Evolutionary conservation across 1,140 invertebrate genomes (phyloP).

Genomic region (Riptortus pedestris): DNA sequence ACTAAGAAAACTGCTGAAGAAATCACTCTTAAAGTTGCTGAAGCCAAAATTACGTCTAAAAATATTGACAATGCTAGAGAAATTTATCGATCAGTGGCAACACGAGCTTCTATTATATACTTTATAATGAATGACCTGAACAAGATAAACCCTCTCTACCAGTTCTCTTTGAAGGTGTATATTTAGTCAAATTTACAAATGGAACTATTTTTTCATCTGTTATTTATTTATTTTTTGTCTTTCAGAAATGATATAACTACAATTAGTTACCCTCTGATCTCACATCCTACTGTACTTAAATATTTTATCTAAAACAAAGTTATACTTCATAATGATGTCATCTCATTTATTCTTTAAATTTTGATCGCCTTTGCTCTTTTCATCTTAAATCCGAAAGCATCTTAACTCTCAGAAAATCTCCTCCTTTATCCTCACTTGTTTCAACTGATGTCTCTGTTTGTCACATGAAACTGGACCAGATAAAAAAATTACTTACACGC

Average conservation of each 20-base stretch:
- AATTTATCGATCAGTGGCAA: constrained; percentile 73
- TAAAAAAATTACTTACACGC: too few relatives aligned
- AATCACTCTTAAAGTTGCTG: constrained; percentile 72
- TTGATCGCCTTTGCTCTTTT: too few relatives aligned
- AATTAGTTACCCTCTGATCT: not conserved
- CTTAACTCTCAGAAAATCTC: too few relatives aligned
- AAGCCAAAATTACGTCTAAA: constrained; percentile 72
- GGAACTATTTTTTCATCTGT: not conserved
- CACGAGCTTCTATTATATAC: constrained; percentile 79
- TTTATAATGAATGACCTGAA: constrained; percentile 88
- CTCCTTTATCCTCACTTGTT: too few relatives aligned
- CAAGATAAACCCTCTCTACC: constrained; percentile 92
- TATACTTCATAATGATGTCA: too few relatives aligned
- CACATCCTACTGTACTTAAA: constrained; percentile 8
- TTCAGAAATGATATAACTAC: too few relatives aligned
- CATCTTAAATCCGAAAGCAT: too few relatives aligned
- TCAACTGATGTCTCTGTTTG: too few relatives aligned
- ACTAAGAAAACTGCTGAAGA: constrained; percentile 87
- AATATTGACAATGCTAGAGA: constrained; percentile 87
- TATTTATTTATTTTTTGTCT: constrained; percentile 14
- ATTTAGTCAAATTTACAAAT: not conserved
- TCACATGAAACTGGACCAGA: too few relatives aligned
- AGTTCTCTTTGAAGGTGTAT: constrained; percentile 78
- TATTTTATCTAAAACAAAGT: too few relatives aligned
- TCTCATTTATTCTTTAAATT: too few relatives aligned